Conservation (phyloP, 35 echinoderm and acorn worm species). For the Heliocidaris tuberculata region DNA sequence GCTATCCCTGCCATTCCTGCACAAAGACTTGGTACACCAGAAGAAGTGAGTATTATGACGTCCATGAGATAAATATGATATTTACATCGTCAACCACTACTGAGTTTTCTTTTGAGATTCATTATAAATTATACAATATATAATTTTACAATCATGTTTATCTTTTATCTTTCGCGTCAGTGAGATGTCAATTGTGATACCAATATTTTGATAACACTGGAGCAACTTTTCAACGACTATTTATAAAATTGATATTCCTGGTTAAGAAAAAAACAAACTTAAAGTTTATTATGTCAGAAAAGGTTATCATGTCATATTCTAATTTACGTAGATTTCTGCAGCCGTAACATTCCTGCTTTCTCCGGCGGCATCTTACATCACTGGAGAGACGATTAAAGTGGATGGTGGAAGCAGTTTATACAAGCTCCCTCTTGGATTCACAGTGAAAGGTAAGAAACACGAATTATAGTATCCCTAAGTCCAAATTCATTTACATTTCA, state of each 20-base stretch:
- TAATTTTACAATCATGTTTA: too few species aligned
- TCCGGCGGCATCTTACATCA: constrained; percentile 84
- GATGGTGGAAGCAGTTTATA: constrained; percentile 83
- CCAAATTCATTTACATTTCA: background rate
- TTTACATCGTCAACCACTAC: too few species aligned
- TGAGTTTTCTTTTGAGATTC: too few species aligned
- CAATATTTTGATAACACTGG: too few species aligned
- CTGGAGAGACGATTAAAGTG: constrained; percentile 78
- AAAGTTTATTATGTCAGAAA: background rate
- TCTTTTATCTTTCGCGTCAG: too few species aligned
- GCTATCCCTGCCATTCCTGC: constrained; percentile 61
- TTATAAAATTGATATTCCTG: too few species aligned
- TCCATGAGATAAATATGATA: background rate
- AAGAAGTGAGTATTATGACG: constrained; percentile 61
- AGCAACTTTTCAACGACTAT: too few species aligned
- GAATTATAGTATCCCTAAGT: background rate
- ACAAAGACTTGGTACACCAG: constrained; percentile 71
- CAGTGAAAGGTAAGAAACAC: constrained; percentile 55
- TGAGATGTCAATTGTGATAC: too few species aligned
- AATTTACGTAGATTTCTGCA: constrained; percentile 69
- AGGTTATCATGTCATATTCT: background rate
- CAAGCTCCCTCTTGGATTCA: constrained; percentile 36
- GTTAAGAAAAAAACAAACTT: background rate
- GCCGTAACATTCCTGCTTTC: constrained; percentile 88
- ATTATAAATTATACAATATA: too few species aligned